A percentile compares a stretch with the other conserved stretches of the same genome.
Evolutionary conservation across 2,888 invertebrate genomes (phyloP).

Genomic region (Matsumyia berberina): DNA sequence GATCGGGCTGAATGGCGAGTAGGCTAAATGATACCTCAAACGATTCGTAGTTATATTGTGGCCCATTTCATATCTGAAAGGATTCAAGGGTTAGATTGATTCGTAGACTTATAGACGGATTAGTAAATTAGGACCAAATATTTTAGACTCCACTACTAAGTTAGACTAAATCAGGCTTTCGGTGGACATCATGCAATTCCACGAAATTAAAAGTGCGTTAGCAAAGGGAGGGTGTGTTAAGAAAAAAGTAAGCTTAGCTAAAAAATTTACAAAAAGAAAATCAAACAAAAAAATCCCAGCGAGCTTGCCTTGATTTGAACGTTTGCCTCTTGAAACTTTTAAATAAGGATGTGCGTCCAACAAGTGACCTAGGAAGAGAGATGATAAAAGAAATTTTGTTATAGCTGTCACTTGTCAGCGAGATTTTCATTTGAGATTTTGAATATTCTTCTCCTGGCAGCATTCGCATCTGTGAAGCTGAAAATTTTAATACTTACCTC

Average conservation of each 20-base stretch:
- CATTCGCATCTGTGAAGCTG: neutral
- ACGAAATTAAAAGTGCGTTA: neutral
- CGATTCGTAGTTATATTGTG: neutral
- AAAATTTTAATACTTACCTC: neutral
- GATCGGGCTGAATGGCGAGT: constrained; percentile 84
- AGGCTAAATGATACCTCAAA: constrained; percentile 82
- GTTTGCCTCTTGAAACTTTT: constrained; percentile 43
- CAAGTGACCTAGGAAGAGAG: constrained; percentile 39
- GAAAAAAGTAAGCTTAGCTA: no score
- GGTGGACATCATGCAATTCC: neutral
- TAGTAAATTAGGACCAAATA: no score
- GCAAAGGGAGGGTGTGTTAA: neutral
- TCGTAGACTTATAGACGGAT: no score
- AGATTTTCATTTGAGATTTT: neutral
- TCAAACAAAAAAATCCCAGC: neutral
- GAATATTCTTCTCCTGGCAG: neutral
- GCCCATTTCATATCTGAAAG: neutral
- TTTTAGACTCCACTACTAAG: neutral
- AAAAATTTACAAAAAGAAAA: neutral
- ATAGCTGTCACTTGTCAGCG: neutral
- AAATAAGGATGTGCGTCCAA: constrained; percentile 37
- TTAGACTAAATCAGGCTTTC: neutral
- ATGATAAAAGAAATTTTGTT: constrained; percentile 30
- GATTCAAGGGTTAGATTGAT: neutral
- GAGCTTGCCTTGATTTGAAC: constrained; percentile 54